A percentile compares a stretch with the other conserved stretches of the same genome.
These are phyloP conservation scores for Cuniculus paca DNA, from an alignment of 2,797 vertebrate genomes.

Conservation along the genomic window DNA sequence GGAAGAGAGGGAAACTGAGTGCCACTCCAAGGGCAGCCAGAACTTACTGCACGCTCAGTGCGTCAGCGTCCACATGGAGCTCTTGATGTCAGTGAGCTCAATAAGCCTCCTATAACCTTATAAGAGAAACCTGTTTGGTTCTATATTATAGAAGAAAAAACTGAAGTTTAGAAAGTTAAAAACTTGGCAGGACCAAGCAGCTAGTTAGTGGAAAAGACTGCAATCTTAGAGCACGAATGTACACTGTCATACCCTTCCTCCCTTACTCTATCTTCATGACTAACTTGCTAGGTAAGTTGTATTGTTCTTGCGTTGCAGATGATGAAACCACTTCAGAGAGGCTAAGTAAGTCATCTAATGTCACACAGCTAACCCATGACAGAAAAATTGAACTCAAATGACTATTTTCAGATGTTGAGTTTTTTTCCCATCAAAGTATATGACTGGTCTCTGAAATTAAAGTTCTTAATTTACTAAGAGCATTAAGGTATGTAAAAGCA, in stretches of 20 bases:
- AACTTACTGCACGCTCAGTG: not conserved
- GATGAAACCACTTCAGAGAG: conserved; percentile 60
- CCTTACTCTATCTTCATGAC: not conserved
- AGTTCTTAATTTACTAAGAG: not conserved
- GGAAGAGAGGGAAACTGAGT: not conserved
- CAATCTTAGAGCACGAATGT: not conserved
- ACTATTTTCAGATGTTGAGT: not conserved
- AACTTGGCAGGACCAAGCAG: not conserved
- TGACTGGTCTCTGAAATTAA: not conserved
- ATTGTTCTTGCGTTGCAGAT: not conserved
- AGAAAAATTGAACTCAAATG: not conserved
- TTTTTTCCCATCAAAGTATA: not conserved
- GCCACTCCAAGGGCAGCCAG: not conserved
- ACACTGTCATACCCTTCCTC: not conserved
- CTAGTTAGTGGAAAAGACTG: not conserved
- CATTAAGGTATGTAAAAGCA: not conserved
- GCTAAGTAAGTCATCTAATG: conserved; percentile 13
- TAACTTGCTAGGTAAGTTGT: conserved; percentile 36
- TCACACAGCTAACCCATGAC: not conserved
- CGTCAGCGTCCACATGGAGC: not conserved
- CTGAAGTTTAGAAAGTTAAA: not conserved
- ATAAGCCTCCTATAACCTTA: not conserved
- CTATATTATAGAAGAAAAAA: not conserved
- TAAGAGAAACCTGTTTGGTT: not conserved
- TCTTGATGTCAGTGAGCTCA: not conserved